Percentiles rank a stretch among this genome's conserved stretches.
Conservation (phyloP, 1,140 invertebrate genomes). For the Drosophila elegans region DNA sequence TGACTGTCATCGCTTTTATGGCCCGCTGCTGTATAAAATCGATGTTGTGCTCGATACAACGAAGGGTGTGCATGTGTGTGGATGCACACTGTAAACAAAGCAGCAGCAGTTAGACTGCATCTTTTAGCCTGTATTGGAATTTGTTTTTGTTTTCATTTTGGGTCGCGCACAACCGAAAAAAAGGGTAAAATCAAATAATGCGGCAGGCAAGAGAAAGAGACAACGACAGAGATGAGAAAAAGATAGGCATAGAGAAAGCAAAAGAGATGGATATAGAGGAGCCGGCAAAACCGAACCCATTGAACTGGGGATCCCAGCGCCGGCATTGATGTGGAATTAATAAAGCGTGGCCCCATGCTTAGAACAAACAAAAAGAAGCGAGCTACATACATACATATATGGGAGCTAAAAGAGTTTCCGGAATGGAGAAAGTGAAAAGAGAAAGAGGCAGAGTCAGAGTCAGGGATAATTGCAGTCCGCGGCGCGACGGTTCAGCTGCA, state of each 20-base stretch:
- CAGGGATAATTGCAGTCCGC: slow-evolving; percentile 34
- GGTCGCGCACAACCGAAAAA: slow-evolving; percentile 41
- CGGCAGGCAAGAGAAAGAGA: neutral
- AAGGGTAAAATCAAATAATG: slow-evolving; percentile 30
- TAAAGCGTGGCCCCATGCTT: slow-evolving; percentile 66
- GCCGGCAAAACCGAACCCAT: slow-evolving; percentile 32
- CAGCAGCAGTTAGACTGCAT: slow-evolving; percentile 40
- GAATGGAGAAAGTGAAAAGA: slow-evolving; percentile 10
- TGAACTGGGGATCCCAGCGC: slow-evolving; percentile 61
- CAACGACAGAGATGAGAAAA: neutral
- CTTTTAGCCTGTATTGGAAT: slow-evolving; percentile 19
- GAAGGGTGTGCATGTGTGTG: slow-evolving; percentile 2
- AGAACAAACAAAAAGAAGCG: slow-evolving; percentile 53
- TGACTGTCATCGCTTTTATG: slow-evolving; percentile 43
- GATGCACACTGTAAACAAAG: slow-evolving; percentile 54
- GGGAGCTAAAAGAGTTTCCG: neutral
- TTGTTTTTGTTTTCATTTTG: slow-evolving; percentile 40
- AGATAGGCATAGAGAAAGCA: neutral
- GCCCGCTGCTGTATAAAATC: slow-evolving; percentile 44
- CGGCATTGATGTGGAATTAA: slow-evolving; percentile 77
- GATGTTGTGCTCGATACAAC: slow-evolving; percentile 40
- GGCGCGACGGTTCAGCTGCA: slow-evolving; percentile 48
- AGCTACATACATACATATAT: neutral
- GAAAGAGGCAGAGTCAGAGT: slow-evolving; percentile 8
- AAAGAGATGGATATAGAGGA: neutral